Conservation (phyloP, 2,888 invertebrate genomes). For the Alloplasta piceator region DNA sequence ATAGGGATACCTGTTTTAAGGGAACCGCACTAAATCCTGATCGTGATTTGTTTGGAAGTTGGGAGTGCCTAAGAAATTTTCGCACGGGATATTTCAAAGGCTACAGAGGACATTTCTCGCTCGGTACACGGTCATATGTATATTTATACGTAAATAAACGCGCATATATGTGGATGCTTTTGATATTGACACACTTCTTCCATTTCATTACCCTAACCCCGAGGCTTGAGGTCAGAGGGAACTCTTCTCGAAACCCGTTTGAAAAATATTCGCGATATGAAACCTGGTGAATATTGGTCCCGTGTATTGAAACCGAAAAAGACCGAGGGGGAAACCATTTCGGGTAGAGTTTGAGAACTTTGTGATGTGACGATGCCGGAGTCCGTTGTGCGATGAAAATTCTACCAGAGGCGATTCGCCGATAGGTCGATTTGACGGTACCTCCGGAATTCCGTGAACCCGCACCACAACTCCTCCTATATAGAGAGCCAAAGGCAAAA, state of each 20-base stretch:
- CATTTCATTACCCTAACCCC: slow-evolving; percentile 40
- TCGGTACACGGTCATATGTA: too few relatives aligned
- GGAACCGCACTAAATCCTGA: too few relatives aligned
- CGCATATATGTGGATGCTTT: slow-evolving; percentile 1
- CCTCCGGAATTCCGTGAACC: slow-evolving; percentile 21
- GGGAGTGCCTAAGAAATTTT: too few relatives aligned
- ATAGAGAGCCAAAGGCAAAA: neutral
- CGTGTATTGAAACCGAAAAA: slow-evolving; percentile 12
- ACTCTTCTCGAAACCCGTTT: slow-evolving; percentile 31
- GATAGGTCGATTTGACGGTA: slow-evolving; percentile 38
- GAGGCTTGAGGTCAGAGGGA: slow-evolving; percentile 21
- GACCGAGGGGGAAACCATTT: slow-evolving; percentile 15
- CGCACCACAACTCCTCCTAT: neutral
- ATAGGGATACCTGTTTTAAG: too few relatives aligned
- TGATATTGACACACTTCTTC: slow-evolving; percentile 38
- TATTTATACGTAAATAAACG: neutral
- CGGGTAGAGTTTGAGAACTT: slow-evolving; percentile 10
- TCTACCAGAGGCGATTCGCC: slow-evolving; percentile 30
- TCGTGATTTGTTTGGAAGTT: too few relatives aligned
- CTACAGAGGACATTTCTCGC: too few relatives aligned
- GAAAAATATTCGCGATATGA: slow-evolving; percentile 44
- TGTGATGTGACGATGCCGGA: slow-evolving; percentile 18
- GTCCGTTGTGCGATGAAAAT: slow-evolving; percentile 27
- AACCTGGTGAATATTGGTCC: slow-evolving; percentile 45
- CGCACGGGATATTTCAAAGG: too few relatives aligned